Percentiles rank a stretch among this genome's conserved stretches.
These are phyloP conservation scores for Pteronura brasiliensis DNA, from an alignment of 2,113 vertebrate species.

Conservation along the genomic window DNA sequence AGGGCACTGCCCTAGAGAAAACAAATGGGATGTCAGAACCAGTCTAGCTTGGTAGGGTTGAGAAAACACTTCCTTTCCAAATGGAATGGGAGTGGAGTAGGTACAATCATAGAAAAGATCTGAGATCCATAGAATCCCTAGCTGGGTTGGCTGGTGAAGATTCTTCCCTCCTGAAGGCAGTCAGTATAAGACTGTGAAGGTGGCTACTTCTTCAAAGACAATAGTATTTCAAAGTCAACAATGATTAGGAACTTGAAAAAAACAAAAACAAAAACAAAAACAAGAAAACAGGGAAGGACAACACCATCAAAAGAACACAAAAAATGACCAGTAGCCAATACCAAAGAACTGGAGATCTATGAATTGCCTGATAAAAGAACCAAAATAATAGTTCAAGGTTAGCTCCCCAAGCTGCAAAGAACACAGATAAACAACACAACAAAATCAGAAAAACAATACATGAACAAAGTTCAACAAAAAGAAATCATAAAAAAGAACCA, in stretches of 20 bases:
- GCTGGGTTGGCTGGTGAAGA: neutral
- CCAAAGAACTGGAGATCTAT: neutral
- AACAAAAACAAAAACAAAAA: no score
- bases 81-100: neutral
- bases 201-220: neutral
- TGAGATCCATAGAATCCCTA: neutral
- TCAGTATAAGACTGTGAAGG: neutral
- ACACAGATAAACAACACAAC: neutral
- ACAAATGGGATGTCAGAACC: neutral
- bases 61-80: neutral
- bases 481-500: neutral
- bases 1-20: neutral
- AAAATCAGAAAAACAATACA: neutral
- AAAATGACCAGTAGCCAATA: neutral
- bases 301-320: neutral
- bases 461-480: neutral
- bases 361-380: neutral
- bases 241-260: neutral
- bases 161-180: neutral
- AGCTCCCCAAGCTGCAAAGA: neutral
- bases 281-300: neutral
- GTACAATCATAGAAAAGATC: neutral
- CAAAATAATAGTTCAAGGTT: neutral
- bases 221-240: neutral
- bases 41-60: neutral